phyloP scores from a whole-genome alignment of 2,797 vertebrate species.

The Rhadinocentrus ornatus region DNA sequence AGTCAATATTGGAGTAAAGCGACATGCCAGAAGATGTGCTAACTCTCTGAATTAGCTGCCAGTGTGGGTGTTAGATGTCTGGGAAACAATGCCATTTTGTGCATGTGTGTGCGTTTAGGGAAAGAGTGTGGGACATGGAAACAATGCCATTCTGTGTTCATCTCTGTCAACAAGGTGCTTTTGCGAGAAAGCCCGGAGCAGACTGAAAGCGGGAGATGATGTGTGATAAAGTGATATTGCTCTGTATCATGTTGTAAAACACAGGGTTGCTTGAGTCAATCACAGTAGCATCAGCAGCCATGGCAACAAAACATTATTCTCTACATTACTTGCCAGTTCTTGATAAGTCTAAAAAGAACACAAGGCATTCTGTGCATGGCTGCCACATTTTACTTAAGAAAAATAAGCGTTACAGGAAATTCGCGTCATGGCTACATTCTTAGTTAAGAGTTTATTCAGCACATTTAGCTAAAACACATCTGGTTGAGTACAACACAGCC shows the following conservation, averaged over 20 bases:
- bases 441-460: background rate
- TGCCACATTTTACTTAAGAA: background rate
- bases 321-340: slow-evolving; percentile 11
- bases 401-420: background rate
- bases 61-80: slow-evolving; percentile 78
- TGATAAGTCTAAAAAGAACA: slow-evolving; percentile 11
- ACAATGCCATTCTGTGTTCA: slow-evolving; percentile 81
- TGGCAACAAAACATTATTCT: slow-evolving; percentile 52
- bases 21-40: slow-evolving; percentile 79
- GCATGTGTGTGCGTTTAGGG: slow-evolving; percentile 56
- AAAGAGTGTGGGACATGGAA: slow-evolving; percentile 30
- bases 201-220: slow-evolving; percentile 30
- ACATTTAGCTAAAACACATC: background rate
- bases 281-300: slow-evolving; percentile 42
- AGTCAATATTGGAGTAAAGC: slow-evolving; percentile 60
- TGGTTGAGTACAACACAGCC: background rate
- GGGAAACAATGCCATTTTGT: slow-evolving; percentile 82
- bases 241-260: slow-evolving; percentile 61
- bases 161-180: slow-evolving; percentile 76
- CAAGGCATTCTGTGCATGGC: slow-evolving; percentile 6
- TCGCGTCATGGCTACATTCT: too few relatives aligned
- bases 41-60: slow-evolving; percentile 76
- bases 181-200: slow-evolving; percentile 62
- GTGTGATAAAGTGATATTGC: slow-evolving; percentile 60
- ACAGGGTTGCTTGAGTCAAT: slow-evolving; percentile 55